Evolutionary conservation across 1,140 invertebrate genomes (phyloP).

Genomic region (Phocides pigmalion): DNA sequence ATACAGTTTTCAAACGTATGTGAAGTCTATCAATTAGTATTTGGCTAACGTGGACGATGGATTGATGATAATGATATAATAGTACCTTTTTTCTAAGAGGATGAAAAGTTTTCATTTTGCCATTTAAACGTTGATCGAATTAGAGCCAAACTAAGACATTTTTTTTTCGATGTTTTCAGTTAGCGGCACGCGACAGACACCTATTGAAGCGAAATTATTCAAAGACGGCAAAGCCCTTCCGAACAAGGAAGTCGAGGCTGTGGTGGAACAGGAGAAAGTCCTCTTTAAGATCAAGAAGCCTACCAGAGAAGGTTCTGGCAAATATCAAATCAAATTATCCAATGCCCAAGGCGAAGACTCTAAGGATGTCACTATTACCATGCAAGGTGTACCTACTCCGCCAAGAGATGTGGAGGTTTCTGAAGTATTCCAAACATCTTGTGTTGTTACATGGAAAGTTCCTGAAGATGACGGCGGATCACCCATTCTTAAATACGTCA

Average conservation of each 20-base stretch:
- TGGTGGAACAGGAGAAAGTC: slow-evolving; percentile 94
- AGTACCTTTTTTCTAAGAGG: too few species aligned
- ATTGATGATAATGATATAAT: too few species aligned
- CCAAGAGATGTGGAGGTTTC: slow-evolving; percentile 95
- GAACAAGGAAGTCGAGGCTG: slow-evolving; percentile 94
- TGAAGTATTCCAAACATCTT: slow-evolving; percentile 96
- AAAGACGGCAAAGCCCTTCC: slow-evolving; percentile 95
- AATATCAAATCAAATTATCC: slow-evolving; percentile 93
- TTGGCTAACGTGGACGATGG: too few species aligned
- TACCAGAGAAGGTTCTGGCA: slow-evolving; percentile 90
- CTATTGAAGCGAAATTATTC: slow-evolving; percentile 93
- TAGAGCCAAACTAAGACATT: too few species aligned
- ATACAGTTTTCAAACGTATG: too few species aligned
- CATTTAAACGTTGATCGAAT: too few species aligned
- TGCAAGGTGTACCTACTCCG: slow-evolving; percentile 93
- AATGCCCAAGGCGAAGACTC: slow-evolving; percentile 95
- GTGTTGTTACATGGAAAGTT: slow-evolving; percentile 95
- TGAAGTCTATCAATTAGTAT: too few species aligned
- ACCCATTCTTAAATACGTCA: slow-evolving; percentile 95
- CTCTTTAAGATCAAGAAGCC: slow-evolving; percentile 96
- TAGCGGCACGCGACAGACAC: slow-evolving; percentile 92
- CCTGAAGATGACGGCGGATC: slow-evolving; percentile 97
- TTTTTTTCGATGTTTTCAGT: slow-evolving; percentile 84
- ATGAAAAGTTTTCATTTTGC: too few species aligned
- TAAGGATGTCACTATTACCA: slow-evolving; percentile 92